Conservation (phyloP, 2,888 invertebrate species). For the Caradrina kadenii region DNA sequence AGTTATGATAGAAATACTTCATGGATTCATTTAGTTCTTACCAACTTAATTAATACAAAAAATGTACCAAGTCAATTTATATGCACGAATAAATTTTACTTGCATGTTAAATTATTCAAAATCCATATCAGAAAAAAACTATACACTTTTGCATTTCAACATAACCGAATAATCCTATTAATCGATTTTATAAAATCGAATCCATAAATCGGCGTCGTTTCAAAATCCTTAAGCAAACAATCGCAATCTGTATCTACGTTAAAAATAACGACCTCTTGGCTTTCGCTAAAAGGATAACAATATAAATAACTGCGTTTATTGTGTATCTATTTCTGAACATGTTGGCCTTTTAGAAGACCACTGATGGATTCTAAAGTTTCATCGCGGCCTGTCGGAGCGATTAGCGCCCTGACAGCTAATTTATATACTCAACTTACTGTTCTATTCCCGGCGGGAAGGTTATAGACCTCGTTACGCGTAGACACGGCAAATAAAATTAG, state of each 20-base stretch:
- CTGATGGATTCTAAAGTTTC: constrained; percentile 89
- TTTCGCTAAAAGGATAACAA: constrained; percentile 84
- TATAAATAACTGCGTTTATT: constrained; percentile 83
- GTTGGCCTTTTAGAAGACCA: constrained; percentile 85
- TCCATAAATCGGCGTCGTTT: constrained; percentile 65
- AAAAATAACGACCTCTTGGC: constrained; percentile 77
- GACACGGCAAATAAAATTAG: constrained; percentile 70
- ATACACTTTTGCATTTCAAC: constrained; percentile 5
- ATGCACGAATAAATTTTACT: no score
- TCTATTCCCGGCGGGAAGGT: constrained; percentile 84
- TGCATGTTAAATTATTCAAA: background rate
- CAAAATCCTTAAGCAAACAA: constrained; percentile 76
- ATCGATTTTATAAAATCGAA: constrained; percentile 47
- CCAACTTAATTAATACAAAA: no score
- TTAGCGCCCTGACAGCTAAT: constrained; percentile 90
- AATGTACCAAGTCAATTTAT: no score
- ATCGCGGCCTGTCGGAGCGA: constrained; percentile 89
- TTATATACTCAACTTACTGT: constrained; percentile 90
- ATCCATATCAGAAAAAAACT: background rate
- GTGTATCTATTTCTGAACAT: constrained; percentile 83
- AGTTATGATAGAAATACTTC: no score
- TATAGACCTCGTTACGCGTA: constrained; percentile 72
- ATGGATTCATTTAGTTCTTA: no score
- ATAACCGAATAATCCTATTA: constrained; percentile 45
- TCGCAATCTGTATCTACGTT: constrained; percentile 72